A percentile compares a stretch with the other conserved stretches of the same genome.
Conservation (phyloP, 2,888 invertebrate species). For the Imbricaverruca yamaguchii region DNA sequence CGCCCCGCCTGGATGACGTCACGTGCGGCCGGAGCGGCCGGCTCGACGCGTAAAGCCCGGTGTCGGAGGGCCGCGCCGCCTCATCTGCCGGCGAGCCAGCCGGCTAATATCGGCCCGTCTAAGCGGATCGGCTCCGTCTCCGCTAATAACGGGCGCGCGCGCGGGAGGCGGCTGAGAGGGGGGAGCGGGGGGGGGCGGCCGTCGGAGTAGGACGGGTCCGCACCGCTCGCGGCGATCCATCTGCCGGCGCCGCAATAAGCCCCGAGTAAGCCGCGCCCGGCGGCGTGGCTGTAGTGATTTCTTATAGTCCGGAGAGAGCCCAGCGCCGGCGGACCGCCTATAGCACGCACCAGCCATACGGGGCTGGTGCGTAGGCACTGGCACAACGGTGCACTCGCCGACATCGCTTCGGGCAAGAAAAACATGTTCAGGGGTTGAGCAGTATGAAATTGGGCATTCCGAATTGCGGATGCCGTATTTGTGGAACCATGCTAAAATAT, state of each 20-base stretch:
- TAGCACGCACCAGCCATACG: too few species aligned
- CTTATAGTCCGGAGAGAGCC: background rate
- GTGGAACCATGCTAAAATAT: too few species aligned
- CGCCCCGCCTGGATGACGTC: background rate
- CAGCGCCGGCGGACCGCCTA: background rate
- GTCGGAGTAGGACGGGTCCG: too few species aligned
- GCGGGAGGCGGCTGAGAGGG: background rate
- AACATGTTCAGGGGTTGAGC: too few species aligned
- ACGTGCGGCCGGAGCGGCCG: background rate
- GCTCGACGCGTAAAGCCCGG: too few species aligned
- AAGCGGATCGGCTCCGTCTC: background rate
- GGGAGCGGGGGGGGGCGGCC: background rate
- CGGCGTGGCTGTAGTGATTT: background rate
- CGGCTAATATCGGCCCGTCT: background rate
- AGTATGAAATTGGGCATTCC: too few species aligned
- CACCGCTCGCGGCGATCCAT: background rate
- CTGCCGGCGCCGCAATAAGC: background rate
- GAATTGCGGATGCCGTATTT: too few species aligned
- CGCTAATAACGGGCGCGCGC: slow-evolving; percentile 10
- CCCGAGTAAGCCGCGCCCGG: background rate
- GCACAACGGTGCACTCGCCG: too few species aligned
- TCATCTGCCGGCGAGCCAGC: too few species aligned
- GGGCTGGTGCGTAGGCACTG: too few species aligned
- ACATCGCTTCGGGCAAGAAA: too few species aligned
- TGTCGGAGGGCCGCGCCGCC: too few species aligned